Base-by-base conservation (phyloP, 2,113 vertebrate species). In the Sphyrna mokarran region DNA sequence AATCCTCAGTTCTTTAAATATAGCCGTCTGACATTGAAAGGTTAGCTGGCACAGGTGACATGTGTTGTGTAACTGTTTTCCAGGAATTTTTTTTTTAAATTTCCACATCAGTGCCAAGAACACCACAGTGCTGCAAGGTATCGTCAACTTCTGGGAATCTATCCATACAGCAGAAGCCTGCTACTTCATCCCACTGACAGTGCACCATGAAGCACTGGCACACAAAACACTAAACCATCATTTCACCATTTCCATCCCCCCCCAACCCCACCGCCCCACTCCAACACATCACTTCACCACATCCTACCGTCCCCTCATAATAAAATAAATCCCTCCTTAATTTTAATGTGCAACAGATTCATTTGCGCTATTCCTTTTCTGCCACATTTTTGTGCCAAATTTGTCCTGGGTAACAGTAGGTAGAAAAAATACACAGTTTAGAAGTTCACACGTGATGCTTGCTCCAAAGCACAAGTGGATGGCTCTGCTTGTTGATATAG, bases 31-130 rank as follows among this genome's bases (percentile, higher is more conserved):
- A 66, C 58, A 93, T n/a, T 66, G 29, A 93, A n/a, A 66, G n/a
- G 37, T 66, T 23, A 37, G 89, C 89, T 93, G 87, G 29, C 87
- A 91, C 54, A 91, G 26, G 10, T 91, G 87, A 91, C 4, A 37
- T 18, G 33, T 91, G 89, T 93, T 93, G 33, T 66, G 61, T 63
- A 66, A 66, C 89, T 93, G 89, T 66, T 66, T 66, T 93, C 89
- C 89, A 93, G 58, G 89, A 91, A 91, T 68, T 37, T 7, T 83
- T 26, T 66, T 93, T 93, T 93, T 68, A 9, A 68, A 63, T 33
- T 66, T 66, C 89, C 3, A 20, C 89, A 37, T 66, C 89, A 93
- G 33, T 66, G 61, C 89, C 89, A 93, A 93, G 63, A 93, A 93
- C 61, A 93, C 6, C 33, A 93, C 16, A 93, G 89, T 33, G n/a